phyloP scores from a whole-genome alignment of 2,113 vertebrate genomes.

The Carassius carassius region DNA sequence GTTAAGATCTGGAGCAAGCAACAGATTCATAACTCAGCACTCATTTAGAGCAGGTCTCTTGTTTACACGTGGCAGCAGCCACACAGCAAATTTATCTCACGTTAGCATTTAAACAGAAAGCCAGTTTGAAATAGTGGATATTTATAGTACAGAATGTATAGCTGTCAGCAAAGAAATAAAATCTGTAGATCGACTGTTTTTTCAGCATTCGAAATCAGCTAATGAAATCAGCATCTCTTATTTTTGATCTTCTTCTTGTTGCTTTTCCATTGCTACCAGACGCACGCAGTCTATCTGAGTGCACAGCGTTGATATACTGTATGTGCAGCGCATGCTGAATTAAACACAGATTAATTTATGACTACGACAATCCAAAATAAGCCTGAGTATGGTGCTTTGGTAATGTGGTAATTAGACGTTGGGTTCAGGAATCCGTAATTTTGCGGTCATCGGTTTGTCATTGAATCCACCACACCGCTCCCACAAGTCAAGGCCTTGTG shows the following conservation, averaged over 20 bases:
- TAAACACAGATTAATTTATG: slow-evolving; percentile 31
- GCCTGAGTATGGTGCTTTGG: slow-evolving; percentile 29
- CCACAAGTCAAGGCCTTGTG: slow-evolving; percentile 38
- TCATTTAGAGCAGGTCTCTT: slow-evolving; percentile 53
- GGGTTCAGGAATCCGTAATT: slow-evolving; percentile 46
- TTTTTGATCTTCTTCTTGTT: background rate
- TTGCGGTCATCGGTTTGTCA: slow-evolving; percentile 51
- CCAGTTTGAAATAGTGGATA: slow-evolving; percentile 2
- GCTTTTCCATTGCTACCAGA: background rate
- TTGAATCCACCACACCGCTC: slow-evolving; percentile 38
- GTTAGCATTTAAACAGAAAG: background rate
- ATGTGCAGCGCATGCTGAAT: background rate
- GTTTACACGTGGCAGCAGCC: slow-evolving; percentile 31
- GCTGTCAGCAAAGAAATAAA: slow-evolving; percentile 32
- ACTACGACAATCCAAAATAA: slow-evolving; percentile 33
- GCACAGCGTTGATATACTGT: background rate
- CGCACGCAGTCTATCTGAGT: background rate
- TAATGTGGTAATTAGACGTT: slow-evolving; percentile 57
- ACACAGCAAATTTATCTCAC: background rate
- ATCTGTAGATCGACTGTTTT: background rate
- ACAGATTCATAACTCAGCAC: slow-evolving; percentile 61
- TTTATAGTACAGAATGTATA: slow-evolving; percentile 30
- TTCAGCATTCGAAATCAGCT: background rate
- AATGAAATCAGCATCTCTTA: background rate
- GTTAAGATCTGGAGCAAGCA: slow-evolving; percentile 59